Conservation (phyloP, 2,113 vertebrate species). For the Geococcyx californianus region DNA sequence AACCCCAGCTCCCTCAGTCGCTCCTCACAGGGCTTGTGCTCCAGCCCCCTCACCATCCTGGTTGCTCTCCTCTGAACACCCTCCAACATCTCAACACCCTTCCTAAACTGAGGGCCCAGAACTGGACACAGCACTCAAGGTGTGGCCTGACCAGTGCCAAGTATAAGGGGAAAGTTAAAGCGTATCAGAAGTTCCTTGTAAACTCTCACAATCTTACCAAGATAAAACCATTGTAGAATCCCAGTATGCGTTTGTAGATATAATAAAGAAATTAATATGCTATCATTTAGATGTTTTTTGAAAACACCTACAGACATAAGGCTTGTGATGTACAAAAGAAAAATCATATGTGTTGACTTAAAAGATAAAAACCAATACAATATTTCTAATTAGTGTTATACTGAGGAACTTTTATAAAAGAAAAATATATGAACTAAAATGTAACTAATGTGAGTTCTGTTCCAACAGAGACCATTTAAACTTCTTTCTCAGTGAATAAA, state of each 20-base stretch:
- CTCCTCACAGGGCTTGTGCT: too few species aligned
- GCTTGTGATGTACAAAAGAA: background rate
- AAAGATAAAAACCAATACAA: background rate
- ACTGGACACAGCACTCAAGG: too few species aligned
- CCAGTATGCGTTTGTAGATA: background rate
- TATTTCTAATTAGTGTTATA: background rate
- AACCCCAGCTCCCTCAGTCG: too few species aligned
- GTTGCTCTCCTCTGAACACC: too few species aligned
- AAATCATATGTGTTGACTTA: background rate
- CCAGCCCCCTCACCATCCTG: too few species aligned
- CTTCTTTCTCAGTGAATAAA: background rate
- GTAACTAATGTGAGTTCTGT: background rate
- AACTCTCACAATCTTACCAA: background rate
- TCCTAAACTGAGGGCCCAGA: too few species aligned
- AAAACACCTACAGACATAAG: background rate
- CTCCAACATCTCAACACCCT: too few species aligned
- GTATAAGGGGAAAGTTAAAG: too few species aligned
- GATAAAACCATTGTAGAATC: background rate
- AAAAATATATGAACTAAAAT: background rate
- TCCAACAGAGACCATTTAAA: background rate
- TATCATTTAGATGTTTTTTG: background rate
- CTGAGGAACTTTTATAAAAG: background rate
- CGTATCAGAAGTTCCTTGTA: background rate
- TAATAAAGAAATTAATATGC: background rate
- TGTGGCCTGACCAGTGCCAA: too few species aligned